These are phyloP conservation scores for Acanthurus lineatus DNA, from an alignment of 2,797 vertebrate genomes.

Conservation along the genomic window DNA sequence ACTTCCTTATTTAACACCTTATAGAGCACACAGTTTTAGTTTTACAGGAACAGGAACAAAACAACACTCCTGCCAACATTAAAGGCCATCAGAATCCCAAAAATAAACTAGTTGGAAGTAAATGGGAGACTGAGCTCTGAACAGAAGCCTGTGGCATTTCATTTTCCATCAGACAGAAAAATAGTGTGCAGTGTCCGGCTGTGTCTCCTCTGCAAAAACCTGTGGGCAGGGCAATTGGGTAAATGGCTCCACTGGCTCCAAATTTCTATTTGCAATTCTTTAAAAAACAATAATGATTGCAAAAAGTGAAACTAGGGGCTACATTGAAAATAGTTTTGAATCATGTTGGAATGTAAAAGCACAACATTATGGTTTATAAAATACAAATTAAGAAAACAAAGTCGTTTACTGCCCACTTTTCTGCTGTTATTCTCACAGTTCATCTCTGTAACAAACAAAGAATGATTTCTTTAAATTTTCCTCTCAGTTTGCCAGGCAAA, in stretches of 20 bases:
- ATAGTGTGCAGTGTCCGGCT: constrained; percentile 59
- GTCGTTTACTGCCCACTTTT: constrained; percentile 3
- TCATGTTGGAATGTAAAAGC: constrained; percentile 33
- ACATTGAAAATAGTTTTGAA: constrained; percentile 39
- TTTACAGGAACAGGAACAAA: constrained; percentile 59
- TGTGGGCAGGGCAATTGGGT: constrained; percentile 72
- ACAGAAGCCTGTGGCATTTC: constrained; percentile 67
- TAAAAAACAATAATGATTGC: constrained; percentile 30
- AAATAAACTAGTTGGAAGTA: constrained; percentile 66
- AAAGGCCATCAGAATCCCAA: constrained; percentile 60
- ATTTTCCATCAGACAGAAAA: constrained; percentile 71
- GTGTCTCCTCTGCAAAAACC: constrained; percentile 67
- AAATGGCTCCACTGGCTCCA: constrained; percentile 52
- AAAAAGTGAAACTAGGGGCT: constrained; percentile 42
- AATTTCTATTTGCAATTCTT: constrained; percentile 41
- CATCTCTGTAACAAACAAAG: constrained; percentile 8
- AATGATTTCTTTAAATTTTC: constrained; percentile 5
- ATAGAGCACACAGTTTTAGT: constrained; percentile 61
- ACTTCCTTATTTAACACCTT: constrained; percentile 71
- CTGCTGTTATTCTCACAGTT: constrained; percentile 38
- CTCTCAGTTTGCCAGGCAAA: constrained; percentile 15
- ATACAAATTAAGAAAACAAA: constrained; percentile 37
- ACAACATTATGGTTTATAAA: constrained; percentile 39
- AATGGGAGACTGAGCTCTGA: constrained; percentile 67
- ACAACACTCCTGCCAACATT: constrained; percentile 58